Base-by-base conservation (phyloP, 2,888 invertebrate genomes). In the Leucophenga maculata region DNA sequence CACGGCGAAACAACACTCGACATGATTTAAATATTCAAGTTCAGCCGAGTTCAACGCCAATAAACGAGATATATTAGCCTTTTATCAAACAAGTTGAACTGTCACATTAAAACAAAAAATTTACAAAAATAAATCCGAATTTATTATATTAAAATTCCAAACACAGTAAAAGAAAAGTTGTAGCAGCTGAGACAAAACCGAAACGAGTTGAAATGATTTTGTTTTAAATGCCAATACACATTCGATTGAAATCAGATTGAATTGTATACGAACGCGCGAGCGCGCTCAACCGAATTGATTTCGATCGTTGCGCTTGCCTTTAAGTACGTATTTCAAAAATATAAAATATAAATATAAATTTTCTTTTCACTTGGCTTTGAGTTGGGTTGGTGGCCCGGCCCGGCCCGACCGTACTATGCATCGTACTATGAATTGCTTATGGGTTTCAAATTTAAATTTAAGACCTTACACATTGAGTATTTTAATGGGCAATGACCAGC, bases 381-480 rank as follows among this genome's bases (percentile, higher is more conserved):
- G 26, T 39, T 39, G 9, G 8, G 31, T 60, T 60, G 60, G 60
- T 60, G 39, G 60, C 44, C 73, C 69, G 83, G n/a, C n/a, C n/a
- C n/a, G n/a, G n/a, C n/a, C n/a, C n/a, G n/a, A n/a, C n/a, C n/a
- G n/a, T n/a, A 80, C 82, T 77, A 80, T 83, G 77, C 82, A 83
- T 80, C 78, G 76, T 74, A 79, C 72, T 81, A 85, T 78, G 80
- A 81, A 83, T 85, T 78, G 82, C 78, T 84, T 84, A 83, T 85
- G 78, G 78, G 77, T 83, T 80, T 83, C 82, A 85, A 80, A 82
- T 81, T 77, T 77, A 83, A 83, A 85, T 86, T 85, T 84, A 86
- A 86, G 84, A 86, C 79, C 82, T 86, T 82, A 78, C 77, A 79
- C 80, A 82, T 80, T 82, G 86, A 86, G 85, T 84, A 86, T 85